A percentile compares a stretch with the other conserved stretches of the same genome.
Evolutionary conservation across 2,888 invertebrate genomes (phyloP).

Genomic region (Saturnia japonica): DNA sequence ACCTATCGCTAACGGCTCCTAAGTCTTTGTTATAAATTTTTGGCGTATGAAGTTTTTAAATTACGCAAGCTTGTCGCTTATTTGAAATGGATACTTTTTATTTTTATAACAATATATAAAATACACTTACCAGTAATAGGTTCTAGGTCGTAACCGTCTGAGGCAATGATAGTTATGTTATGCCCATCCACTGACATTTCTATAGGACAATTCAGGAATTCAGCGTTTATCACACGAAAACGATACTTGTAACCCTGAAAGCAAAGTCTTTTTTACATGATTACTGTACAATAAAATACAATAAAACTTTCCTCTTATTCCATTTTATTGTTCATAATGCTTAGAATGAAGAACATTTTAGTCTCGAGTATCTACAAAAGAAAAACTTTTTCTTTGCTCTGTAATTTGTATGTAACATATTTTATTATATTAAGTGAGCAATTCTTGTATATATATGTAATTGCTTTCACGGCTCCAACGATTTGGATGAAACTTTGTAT

Average conservation of each 20-base stretch:
- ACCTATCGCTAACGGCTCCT: no score
- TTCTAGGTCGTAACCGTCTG: constrained; percentile 90
- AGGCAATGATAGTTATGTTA: constrained; percentile 87
- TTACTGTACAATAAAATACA: constrained; percentile 16
- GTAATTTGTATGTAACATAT: no score
- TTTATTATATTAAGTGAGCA: no score
- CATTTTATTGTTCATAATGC: constrained; percentile 22
- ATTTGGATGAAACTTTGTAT: no score
- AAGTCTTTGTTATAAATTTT: no score
- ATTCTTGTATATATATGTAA: no score
- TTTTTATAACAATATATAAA: constrained; percentile 15
- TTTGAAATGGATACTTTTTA: no score
- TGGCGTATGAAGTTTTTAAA: no score
- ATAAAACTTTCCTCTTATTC: constrained; percentile 19
- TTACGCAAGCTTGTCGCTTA: no score
- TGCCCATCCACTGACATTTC: constrained; percentile 92
- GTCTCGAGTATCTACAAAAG: constrained; percentile 16
- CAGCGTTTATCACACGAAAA: constrained; percentile 92
- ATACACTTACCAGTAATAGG: constrained; percentile 85
- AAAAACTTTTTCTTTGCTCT: constrained; percentile 20
- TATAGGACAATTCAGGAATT: constrained; percentile 93
- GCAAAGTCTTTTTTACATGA: constrained; percentile 33
- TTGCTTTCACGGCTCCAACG: no score
- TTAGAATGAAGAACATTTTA: constrained; percentile 24
- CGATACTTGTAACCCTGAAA: constrained; percentile 87